Base-by-base conservation (phyloP, 2,888 invertebrate genomes). In the Agriopis aurantiaria region DNA sequence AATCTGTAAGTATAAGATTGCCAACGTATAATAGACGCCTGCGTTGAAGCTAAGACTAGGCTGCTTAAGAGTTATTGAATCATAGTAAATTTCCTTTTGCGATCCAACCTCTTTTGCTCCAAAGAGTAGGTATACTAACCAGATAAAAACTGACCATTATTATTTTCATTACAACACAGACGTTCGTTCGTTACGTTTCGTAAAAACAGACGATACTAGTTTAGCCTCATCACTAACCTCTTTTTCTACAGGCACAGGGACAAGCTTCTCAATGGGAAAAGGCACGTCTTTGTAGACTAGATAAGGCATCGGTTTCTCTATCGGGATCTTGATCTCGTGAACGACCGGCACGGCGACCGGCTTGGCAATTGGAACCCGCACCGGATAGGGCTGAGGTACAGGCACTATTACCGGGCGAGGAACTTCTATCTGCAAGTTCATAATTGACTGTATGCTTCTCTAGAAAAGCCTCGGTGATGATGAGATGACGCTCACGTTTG, bases 381-480 rank as follows among this genome's bases (percentile, higher is more conserved):
- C 96, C 78, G 97, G 96, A 80, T 96, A 96, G 0, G 97, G 97
- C 81, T 96, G 96, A 12, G 97, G 96, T 68, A 97, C 95, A 57
- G 96, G 96, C 8, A 97, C 96, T 85, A 97, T 96, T 46, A 97
- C 96, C 56, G 97, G 96, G 72, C 96, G 96, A 5, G 96, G 96
- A 46, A 97, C 95, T 81, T 96, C 96, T 85, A 97, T 96, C 85
- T 96, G 96, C 74, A 91, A 91, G 88, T 80, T 80, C 74, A 81
- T 74, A 70, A 69, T 77, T 60, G 73, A 76, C 73, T 71, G 68
- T 68, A 71, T 60, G 64, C 64, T 60, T n/a, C 56, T 65, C 57
- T 40, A n/a, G 45, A 17, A 53, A 55, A 33, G 51, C 55, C 59
- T 64, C 40, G 55, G 8, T 41, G 45, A 5, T 23, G 45, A 43